These are phyloP conservation scores for Trematomus loennbergii DNA, from an alignment of 2,113 vertebrate genomes.

Conservation along the genomic window DNA sequence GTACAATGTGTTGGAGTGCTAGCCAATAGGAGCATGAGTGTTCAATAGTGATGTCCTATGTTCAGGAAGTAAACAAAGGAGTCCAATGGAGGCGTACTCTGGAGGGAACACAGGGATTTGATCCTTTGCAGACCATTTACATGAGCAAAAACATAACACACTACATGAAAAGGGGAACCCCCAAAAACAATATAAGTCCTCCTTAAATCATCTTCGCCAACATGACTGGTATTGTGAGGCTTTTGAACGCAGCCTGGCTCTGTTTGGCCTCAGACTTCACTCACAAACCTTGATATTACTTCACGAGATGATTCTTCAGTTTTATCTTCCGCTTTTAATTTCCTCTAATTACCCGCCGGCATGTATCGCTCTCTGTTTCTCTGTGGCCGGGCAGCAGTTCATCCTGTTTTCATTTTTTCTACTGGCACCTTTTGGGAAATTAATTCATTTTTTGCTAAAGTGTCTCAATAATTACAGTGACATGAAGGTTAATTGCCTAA, in stretches of 20 bases:
- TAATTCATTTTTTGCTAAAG: slow-evolving; percentile 69
- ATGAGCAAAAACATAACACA: too few species aligned
- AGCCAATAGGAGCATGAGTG: too few species aligned
- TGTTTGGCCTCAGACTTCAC: slow-evolving; percentile 2
- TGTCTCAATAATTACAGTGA: slow-evolving; percentile 77
- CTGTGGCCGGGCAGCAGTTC: slow-evolving; percentile 43
- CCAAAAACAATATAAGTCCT: too few species aligned
- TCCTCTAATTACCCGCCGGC: slow-evolving; percentile 53
- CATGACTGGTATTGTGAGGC: slow-evolving; percentile 10
- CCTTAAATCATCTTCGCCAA: slow-evolving; percentile 4
- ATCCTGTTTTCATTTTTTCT: slow-evolving; percentile 26
- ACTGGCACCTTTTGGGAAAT: slow-evolving; percentile 71
- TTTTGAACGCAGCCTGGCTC: background rate
- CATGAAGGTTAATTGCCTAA: slow-evolving; percentile 75
- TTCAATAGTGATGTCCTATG: too few species aligned
- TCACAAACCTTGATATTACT: too few species aligned
- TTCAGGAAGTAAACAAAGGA: too few species aligned
- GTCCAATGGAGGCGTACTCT: too few species aligned
- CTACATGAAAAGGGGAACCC: too few species aligned
- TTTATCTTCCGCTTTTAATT: slow-evolving; percentile 37
- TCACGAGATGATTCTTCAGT: slow-evolving; percentile 22
- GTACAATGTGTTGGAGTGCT: too few species aligned
- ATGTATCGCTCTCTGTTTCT: slow-evolving; percentile 30
- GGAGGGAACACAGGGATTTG: too few species aligned
- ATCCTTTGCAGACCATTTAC: too few species aligned